Evolutionary conservation across 2,888 invertebrate species (phyloP), one percentile per base, ranked within the genome.

Genomic region (Chorisops tibialis): DNA sequence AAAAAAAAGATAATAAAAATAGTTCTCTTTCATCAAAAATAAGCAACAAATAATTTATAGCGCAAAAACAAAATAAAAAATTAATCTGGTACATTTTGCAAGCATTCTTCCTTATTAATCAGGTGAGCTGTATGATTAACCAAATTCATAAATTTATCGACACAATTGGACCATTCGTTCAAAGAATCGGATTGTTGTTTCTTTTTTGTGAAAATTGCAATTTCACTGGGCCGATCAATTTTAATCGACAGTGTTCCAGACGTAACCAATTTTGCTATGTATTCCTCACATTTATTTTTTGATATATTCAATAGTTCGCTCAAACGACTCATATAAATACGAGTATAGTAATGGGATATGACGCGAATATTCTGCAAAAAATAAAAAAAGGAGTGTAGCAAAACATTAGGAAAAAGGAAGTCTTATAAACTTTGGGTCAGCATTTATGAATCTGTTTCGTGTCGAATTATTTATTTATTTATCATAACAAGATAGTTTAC

Each of bases 341-440:
- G 85, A 0, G 94, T 94, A 80, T 97, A 97, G 80, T 97, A 97
- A 80, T 93, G 93, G 19, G 96, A 93, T 90, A 97, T 95, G 69
- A 96, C 93, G 67, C 96, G 85, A 70, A 97, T 96, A 67, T 69
- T 68, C 67, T 67, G 48, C 9, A 63, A 60, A 5, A 11, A 6
- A 14, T 2, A 64, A 68, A 59, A 60, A 22, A 51, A 59, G n/a
- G n/a, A n/a, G n/a, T n/a, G n/a, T n/a, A n/a, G n/a, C n/a, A n/a
- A n/a, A n/a, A n/a, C n/a, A n/a, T n/a, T n/a, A n/a, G n/a, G n/a
- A n/a, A n/a, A n/a, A n/a, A n/a, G n/a, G n/a, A n/a, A n/a, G n/a
- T n/a, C n/a, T n/a, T n/a, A n/a, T n/a, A n/a, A n/a, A n/a, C n/a
- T n/a, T n/a, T n/a, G n/a, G n/a, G n/a, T n/a, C n/a, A n/a, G n/a